A percentile compares a stretch with the other conserved stretches of the same genome.
Evolutionary conservation across 2,888 invertebrate species (phyloP).

Genomic region (Alloplasta piceator): DNA sequence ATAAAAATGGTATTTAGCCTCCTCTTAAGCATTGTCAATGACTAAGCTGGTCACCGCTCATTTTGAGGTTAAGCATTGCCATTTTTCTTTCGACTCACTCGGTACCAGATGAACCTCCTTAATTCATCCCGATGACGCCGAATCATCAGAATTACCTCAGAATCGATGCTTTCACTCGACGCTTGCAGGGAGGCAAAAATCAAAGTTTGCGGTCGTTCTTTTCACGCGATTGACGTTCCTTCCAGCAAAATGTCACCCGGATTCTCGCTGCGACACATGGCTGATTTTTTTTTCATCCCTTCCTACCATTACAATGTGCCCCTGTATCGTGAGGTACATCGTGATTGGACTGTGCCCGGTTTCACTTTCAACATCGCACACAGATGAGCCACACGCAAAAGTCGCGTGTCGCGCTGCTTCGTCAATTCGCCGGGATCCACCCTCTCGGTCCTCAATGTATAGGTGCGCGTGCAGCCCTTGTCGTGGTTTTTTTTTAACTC

Average conservation of each 20-base stretch:
- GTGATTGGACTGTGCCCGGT: constrained; percentile 65
- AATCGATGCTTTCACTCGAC: too few species aligned
- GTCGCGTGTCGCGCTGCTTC: constrained; percentile 11
- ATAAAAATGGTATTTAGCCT: too few species aligned
- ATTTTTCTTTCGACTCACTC: too few species aligned
- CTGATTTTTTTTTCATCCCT: constrained; percentile 61
- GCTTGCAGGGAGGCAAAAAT: too few species aligned
- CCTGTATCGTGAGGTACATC: constrained; percentile 14
- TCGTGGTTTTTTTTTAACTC: constrained; percentile 9
- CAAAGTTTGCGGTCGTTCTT: constrained; percentile 31
- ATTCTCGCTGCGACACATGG: constrained; percentile 76
- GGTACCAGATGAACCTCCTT: too few species aligned
- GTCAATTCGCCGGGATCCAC: constrained; percentile 57
- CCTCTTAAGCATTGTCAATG: too few species aligned
- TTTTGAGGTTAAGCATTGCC: too few species aligned
- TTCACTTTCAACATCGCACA: constrained; percentile 74
- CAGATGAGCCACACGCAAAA: not conserved
- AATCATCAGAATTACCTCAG: too few species aligned
- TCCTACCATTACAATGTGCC: constrained; percentile 6
- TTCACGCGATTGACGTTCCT: constrained; percentile 75
- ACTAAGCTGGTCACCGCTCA: too few species aligned
- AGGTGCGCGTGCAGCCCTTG: constrained; percentile 21
- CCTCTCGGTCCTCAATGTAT: constrained; percentile 25
- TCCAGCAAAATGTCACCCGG: constrained; percentile 71
- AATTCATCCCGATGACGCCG: too few species aligned